Evolutionary conservation across 2,797 vertebrate genomes (phyloP).

Genomic region (Rachycentron canadum): DNA sequence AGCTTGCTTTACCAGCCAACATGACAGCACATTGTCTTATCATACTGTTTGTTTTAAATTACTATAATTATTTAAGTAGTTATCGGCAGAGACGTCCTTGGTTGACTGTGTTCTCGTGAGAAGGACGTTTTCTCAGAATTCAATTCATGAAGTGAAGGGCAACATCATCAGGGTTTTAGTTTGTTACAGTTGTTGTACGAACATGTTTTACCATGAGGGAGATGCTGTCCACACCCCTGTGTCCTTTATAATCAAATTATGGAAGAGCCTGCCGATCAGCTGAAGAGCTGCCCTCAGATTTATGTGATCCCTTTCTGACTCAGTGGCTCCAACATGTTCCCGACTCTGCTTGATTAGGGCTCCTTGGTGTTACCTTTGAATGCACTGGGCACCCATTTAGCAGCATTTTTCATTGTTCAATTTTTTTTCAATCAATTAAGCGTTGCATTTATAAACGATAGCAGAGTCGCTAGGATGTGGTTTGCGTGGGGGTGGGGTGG

Average conservation of each 20-base stretch:
- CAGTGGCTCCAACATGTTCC: too few species aligned
- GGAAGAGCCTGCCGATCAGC: background rate
- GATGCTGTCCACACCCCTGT: background rate
- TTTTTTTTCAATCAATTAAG: too few species aligned
- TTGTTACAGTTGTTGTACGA: slow-evolving; percentile 16
- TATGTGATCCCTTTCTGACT: background rate
- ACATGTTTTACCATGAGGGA: background rate
- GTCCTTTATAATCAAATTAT: slow-evolving; percentile 5
- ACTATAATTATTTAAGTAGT: background rate
- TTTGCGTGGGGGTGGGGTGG: too few species aligned
- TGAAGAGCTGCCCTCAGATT: background rate
- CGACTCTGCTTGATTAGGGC: too few species aligned
- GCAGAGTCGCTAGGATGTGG: too few species aligned
- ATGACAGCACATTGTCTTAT: background rate
- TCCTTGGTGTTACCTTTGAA: too few species aligned
- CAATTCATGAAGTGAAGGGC: background rate
- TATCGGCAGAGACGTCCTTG: background rate
- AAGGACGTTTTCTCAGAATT: background rate
- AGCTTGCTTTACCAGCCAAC: background rate
- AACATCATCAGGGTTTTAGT: background rate
- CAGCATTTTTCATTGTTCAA: too few species aligned
- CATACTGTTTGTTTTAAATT: background rate
- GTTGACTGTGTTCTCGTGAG: background rate
- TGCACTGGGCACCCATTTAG: too few species aligned
- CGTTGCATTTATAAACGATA: too few species aligned